Evolutionary conservation across 2,888 invertebrate species (phyloP), one percentile per base, ranked within the genome.

Genomic region (Anodontia alba): DNA sequence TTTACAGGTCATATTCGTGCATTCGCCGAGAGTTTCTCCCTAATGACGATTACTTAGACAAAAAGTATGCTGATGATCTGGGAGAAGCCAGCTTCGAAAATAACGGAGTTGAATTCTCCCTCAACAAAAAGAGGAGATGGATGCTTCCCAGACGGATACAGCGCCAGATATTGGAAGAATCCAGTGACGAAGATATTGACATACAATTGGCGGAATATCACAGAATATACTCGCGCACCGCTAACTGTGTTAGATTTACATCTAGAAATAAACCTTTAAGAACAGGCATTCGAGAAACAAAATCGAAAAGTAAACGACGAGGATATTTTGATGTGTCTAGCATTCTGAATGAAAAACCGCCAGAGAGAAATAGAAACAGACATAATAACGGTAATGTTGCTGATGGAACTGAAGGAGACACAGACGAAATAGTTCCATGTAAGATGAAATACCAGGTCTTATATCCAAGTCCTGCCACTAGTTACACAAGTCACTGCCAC

Each of bases 121-220:
- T 92, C 17, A 91, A 90, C 76, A 92, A 92, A 71, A 90, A 88
- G 71, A 77, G 84, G 12, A 70, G 92, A 73, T 92, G 92, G 92
- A 62, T 71, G 8, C 73, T 92, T 0, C 91, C 92, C 0, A 75
- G 83, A 0, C 70, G 80, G 1, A 51, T 92, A 0, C 84, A 86
- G 68, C 73, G 86, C 23, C 81, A 84, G 23, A 76, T 87, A n/a
- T 26, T 78, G 0, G 17, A 31, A 1, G 76, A 73, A 5, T 54
- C 67, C 17, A 72, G 80, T 23, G 71, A 72, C 0, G 79, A 84
- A 12, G 80, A 81, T n/a, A 77, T 71, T 20, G 83, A 81, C 33
- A 73, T 90, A 10, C 82, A 83, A n/a, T 36, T 89, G 10, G 70
- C 84, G 31, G 81, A 88, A 71, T 75, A 73, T 7, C 90, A 90